Conservation (phyloP, 2,888 invertebrate genomes). For the Brenthis hecate region DNA sequence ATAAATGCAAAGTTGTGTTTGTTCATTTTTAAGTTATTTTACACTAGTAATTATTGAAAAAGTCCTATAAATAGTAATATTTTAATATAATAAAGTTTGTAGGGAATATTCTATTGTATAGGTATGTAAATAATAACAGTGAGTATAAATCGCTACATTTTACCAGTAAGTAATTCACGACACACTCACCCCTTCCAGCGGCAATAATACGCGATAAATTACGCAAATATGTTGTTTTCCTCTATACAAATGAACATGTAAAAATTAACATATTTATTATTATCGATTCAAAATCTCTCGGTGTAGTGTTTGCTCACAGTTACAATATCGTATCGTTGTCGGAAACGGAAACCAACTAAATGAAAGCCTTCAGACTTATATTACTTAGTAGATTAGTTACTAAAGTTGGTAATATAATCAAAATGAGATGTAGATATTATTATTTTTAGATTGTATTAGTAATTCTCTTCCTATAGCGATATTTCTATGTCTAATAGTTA, state of each 20-base stretch:
- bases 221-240: conserved; percentile 2
- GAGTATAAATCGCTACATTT: background rate
- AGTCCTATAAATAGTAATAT: no score
- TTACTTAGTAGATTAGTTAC: background rate
- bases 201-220: conserved; percentile 7
- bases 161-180: background rate
- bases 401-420: background rate
- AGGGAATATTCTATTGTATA: no score
- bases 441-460: no score
- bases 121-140: no score
- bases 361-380: background rate
- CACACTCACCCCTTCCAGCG: background rate
- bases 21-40: no score
- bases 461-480: no score
- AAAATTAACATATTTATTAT: conserved; percentile 10
- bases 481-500: no score
- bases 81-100: no score
- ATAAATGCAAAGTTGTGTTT: no score
- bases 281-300: conserved; percentile 1
- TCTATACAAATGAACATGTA: conserved; percentile 7
- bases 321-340: background rate
- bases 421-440: background rate
- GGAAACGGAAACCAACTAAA: background rate
- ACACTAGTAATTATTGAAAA: no score
- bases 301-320: background rate